Conservation (phyloP, 2,113 vertebrate species). For the Capricornis sumatraensis region DNA sequence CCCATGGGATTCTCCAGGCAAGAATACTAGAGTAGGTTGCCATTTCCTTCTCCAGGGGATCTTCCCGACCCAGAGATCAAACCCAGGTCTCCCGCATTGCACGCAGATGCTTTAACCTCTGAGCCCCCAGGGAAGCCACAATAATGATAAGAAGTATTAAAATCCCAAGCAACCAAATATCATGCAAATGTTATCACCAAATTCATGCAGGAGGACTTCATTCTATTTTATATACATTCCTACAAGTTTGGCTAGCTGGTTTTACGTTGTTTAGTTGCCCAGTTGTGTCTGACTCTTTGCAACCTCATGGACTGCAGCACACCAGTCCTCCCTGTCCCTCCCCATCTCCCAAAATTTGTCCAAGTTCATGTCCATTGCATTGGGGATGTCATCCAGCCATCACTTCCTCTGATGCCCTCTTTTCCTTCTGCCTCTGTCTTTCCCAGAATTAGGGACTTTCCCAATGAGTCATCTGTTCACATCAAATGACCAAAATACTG, state of each 20-base stretch:
- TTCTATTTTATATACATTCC: neutral
- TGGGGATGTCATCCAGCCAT: neutral
- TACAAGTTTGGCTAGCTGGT: neutral
- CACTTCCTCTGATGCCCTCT: neutral
- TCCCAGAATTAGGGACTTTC: neutral
- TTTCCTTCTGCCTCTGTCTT: neutral
- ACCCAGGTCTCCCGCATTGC: too few relatives aligned
- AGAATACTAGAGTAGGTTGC: too few relatives aligned
- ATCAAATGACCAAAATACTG: neutral
- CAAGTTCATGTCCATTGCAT: neutral
- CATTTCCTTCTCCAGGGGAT: too few relatives aligned
- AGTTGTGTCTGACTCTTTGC: neutral
- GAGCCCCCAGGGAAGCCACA: too few relatives aligned
- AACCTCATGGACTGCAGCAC: neutral
- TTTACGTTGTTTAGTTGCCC: neutral
- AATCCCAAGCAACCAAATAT: neutral
- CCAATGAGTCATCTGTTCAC: accelerated
- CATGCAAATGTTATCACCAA: neutral
- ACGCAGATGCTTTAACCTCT: too few relatives aligned
- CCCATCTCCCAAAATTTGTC: accelerated
- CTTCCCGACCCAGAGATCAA: too few relatives aligned
- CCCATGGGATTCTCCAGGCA: too few relatives aligned
- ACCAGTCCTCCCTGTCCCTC: neutral
- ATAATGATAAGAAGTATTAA: neutral
- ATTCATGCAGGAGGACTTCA: neutral